Evolutionary conservation across 2,797 vertebrate genomes (phyloP), one percentile per base, ranked within the genome.

Genomic region (Pelodytes ibericus): DNA sequence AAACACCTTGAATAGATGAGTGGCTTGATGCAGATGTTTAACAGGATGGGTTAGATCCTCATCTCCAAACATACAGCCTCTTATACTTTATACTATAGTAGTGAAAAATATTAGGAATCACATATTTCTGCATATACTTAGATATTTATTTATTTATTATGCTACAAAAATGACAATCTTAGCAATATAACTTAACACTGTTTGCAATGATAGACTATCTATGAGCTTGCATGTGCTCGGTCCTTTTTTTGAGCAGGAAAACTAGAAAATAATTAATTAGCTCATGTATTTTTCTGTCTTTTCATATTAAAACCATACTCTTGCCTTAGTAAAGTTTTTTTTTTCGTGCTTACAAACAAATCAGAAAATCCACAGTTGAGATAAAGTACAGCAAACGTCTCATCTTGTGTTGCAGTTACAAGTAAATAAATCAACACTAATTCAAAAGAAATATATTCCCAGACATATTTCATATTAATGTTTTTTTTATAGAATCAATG

Each of bases 131-230:
- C 30, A 58, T 44, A 58, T 56, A 62, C 60, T 61, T 36, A 78
- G 66, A 49, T 65, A 65, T 65, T 26, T 65, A 65, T 27, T 89
- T 77, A 86, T 90, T 91, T 89, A 89, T 87, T 82, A 83, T 91
- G 90, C 89, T 91, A 93, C 92, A 90, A 91, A 90, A 91, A 91
- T 85, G 90, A 86, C 86, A 81, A 87, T 89, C 85, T 90, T 78
- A 91, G 87, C 88, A 89, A 77, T 90, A 90, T 88, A 88, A 89
- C 85, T 89, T 90, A 91, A 91, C 87, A 91, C 91, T 91, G 89
- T 90, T 90, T 88, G 83, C 88, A 75, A 80, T 75, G 80, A 72
- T 26, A 1, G 65, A n/a, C n/a, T n/a, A n/a, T 25, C 29, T 82
- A 68, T 83, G 77, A 16, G 84, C 85, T 81, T 84, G 87, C 84